Evolutionary conservation across 2,113 vertebrate species (phyloP).

Genomic region (Anseranas semipalmata): DNA sequence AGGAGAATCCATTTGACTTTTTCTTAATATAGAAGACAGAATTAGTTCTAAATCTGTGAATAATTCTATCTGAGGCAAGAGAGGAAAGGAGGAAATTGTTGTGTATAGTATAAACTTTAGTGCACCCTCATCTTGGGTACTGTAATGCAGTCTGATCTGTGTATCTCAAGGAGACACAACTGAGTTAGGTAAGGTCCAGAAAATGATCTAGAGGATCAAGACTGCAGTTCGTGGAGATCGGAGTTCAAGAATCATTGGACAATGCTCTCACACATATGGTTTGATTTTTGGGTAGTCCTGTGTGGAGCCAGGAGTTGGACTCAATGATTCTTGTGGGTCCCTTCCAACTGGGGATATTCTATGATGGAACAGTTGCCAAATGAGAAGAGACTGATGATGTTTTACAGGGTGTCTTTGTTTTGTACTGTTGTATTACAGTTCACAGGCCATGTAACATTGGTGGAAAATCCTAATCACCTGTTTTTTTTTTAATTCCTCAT

Average conservation of each 20-base stretch:
- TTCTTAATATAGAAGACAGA: not conserved
- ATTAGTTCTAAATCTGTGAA: not conserved
- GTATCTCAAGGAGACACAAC: not conserved
- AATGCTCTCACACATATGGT: not conserved
- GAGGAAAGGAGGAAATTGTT: not conserved
- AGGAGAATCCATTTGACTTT: not conserved
- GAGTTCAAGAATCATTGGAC: not conserved
- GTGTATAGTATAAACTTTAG: not conserved
- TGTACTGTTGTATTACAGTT: not conserved
- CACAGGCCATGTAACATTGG: not conserved
- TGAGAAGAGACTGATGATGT: not conserved
- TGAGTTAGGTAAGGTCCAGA: not conserved
- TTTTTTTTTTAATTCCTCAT: not conserved
- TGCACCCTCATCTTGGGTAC: not conserved
- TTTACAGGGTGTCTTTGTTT: not conserved
- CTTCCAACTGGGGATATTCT: not conserved
- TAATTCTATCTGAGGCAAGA: not conserved
- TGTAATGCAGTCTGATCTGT: not conserved
- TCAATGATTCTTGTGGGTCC: not conserved
- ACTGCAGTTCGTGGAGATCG: not conserved
- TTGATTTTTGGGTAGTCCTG: not conserved
- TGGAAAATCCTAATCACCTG: not conserved
- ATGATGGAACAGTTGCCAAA: not conserved
- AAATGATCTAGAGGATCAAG: not conserved
- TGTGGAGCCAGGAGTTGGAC: not conserved